Evolutionary conservation across 2,888 invertebrate species (phyloP).

Genomic region (Pheosia tremula): DNA sequence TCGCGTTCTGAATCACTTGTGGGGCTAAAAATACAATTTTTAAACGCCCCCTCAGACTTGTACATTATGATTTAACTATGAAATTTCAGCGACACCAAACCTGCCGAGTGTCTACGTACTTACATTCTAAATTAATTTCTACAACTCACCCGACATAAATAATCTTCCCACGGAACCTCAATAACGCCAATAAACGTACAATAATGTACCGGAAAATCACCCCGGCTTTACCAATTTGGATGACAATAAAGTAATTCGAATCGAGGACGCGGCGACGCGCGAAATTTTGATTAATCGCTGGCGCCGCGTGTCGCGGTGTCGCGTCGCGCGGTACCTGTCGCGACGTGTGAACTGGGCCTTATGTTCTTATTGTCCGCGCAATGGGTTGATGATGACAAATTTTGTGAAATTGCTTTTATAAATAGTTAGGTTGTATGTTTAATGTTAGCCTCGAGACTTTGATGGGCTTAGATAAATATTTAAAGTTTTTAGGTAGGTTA

Average conservation of each 20-base stretch:
- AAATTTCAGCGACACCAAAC: no score
- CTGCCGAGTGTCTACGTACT: no score
- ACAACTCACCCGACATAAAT: constrained; percentile 23
- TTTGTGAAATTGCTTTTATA: no score
- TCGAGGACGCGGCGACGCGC: constrained; percentile 39
- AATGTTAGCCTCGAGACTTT: no score
- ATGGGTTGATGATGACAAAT: constrained; percentile 19
- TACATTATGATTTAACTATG: no score
- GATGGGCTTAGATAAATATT: no score
- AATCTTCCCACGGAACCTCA: constrained; percentile 25
- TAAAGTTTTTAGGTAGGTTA: no score
- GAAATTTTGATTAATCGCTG: constrained; percentile 59
- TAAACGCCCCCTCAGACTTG: no score
- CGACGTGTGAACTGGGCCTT: constrained; percentile 57
- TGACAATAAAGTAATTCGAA: constrained; percentile 48
- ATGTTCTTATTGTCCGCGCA: constrained; percentile 35
- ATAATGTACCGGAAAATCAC: constrained; percentile 52
- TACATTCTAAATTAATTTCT: constrained; percentile 1
- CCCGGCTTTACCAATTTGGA: constrained; percentile 49
- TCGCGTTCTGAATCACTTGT: no score
- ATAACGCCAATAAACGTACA: constrained; percentile 34
- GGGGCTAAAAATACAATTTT: no score
- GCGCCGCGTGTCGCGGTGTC: constrained; percentile 58
- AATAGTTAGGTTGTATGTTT: no score
- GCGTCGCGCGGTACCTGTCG: constrained; percentile 47